These are phyloP conservation scores for Sinodicranocentrus sp. DNA, from an alignment of 2,888 invertebrate species.

Conservation along the genomic window DNA sequence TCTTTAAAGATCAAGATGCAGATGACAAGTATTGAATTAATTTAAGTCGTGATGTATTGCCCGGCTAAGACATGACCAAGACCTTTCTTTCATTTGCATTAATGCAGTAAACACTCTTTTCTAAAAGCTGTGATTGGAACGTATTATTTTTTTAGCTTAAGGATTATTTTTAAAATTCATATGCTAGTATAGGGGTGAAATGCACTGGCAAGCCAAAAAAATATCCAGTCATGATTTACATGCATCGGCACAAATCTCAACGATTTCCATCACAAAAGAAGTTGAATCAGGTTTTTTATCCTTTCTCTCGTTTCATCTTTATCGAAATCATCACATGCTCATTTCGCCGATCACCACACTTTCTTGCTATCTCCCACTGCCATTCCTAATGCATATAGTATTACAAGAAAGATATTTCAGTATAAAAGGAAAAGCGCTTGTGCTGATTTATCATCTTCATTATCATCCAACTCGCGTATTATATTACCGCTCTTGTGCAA, in stretches of 20 bases:
- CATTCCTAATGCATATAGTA: too few relatives aligned
- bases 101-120: too few relatives aligned
- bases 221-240: conserved; percentile 30
- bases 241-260: conserved; percentile 32
- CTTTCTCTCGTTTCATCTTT: conserved; percentile 18
- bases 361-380: not conserved
- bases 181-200: too few relatives aligned
- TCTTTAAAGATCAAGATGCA: not conserved
- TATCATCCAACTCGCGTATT: not conserved
- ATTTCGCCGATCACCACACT: not conserved
- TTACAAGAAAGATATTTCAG: too few relatives aligned
- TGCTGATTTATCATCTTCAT: conserved; percentile 22
- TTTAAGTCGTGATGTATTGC: conserved; percentile 12
- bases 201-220: conserved; percentile 36
- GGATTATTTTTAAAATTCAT: too few relatives aligned
- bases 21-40: not conserved
- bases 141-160: too few relatives aligned
- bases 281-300: conserved; percentile 52
- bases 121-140: too few relatives aligned
- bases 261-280: conserved; percentile 26
- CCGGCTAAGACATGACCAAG: conserved; percentile 27
- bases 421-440: not conserved
- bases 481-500: not conserved
- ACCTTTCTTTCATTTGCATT: not conserved
- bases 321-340: conserved; percentile 40